Conservation (phyloP, 2,888 invertebrate genomes). For the Cataglyphis altisquamis region DNA sequence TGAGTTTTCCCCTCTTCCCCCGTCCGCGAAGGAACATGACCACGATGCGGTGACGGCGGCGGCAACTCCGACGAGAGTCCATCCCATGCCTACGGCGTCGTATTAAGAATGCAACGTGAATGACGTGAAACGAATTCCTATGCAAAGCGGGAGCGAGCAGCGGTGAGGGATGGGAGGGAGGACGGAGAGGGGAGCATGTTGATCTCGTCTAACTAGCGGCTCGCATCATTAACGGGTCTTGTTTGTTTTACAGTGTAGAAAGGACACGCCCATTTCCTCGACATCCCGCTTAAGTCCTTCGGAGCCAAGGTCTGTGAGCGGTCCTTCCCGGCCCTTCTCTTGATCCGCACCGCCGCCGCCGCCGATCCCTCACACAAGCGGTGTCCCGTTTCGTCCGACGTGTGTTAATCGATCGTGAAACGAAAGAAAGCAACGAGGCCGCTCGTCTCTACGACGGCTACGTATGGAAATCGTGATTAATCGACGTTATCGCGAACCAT, state of each 20-base stretch:
- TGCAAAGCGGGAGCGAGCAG: constrained; percentile 73
- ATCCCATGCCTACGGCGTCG: constrained; percentile 64
- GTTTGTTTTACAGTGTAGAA: constrained; percentile 80
- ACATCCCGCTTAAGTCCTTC: constrained; percentile 67
- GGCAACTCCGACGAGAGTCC: constrained; percentile 55
- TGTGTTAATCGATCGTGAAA: constrained; percentile 55
- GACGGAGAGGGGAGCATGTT: constrained; percentile 23
- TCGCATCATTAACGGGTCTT: constrained; percentile 81
- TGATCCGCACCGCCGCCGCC: constrained; percentile 53
- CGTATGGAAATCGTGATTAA: constrained; percentile 17
- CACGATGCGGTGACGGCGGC: not conserved
- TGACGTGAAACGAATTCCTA: constrained; percentile 82
- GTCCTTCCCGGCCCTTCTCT: constrained; percentile 59
- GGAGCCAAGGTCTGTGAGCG: constrained; percentile 58
- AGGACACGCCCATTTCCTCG: constrained; percentile 78
- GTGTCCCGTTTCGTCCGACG: constrained; percentile 62
- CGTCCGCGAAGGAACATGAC: not conserved
- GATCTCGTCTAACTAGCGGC: constrained; percentile 74
- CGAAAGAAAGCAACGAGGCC: not conserved
- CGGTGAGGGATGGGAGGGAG: not conserved
- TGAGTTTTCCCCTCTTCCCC: not conserved
- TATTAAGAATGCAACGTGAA: constrained; percentile 77
- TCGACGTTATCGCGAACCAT: constrained; percentile 17
- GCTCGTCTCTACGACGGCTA: not conserved
- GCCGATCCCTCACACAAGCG: constrained; percentile 59